Percentiles rank a stretch among this genome's conserved stretches.
phyloP scores from a whole-genome alignment of 2,113 vertebrate genomes.

The Leiothrix lutea region DNA sequence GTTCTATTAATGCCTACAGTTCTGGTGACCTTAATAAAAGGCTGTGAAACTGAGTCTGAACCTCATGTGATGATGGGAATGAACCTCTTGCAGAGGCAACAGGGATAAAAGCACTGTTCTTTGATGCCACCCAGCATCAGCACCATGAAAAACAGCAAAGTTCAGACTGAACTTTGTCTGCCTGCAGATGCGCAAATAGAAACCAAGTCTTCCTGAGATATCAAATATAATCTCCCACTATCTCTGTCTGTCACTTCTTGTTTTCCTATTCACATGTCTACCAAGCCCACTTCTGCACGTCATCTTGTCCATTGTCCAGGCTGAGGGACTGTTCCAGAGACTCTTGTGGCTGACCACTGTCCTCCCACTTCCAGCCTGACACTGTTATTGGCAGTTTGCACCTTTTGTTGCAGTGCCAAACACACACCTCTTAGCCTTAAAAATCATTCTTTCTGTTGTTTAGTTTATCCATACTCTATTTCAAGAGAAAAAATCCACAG shows the following conservation, averaged over 20 bases:
- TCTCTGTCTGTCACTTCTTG: not conserved
- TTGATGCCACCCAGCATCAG: not conserved
- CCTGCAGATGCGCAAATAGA: not conserved
- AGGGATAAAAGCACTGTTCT: not conserved
- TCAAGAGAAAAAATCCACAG: not conserved
- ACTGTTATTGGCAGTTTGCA: not conserved
- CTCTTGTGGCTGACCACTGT: not conserved
- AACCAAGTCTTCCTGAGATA: not conserved
- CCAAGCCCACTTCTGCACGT: not conserved
- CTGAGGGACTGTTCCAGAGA: not conserved
- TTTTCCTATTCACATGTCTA: not conserved
- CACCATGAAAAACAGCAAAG: not conserved
- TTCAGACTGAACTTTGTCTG: not conserved
- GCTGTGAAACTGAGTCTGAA: not conserved
- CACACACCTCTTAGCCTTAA: not conserved
- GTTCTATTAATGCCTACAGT: not conserved
- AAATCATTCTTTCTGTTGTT: not conserved
- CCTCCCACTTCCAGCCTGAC: not conserved
- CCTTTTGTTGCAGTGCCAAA: not conserved
- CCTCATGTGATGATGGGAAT: not conserved
- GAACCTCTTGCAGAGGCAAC: not conserved
- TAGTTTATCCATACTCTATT: not conserved
- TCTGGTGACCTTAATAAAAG: not conserved
- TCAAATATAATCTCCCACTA: not conserved
- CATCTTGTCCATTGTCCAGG: accelerated